Evolutionary conservation across 1,140 invertebrate species (phyloP).

Genomic region (Elymnias hypermnestra): DNA sequence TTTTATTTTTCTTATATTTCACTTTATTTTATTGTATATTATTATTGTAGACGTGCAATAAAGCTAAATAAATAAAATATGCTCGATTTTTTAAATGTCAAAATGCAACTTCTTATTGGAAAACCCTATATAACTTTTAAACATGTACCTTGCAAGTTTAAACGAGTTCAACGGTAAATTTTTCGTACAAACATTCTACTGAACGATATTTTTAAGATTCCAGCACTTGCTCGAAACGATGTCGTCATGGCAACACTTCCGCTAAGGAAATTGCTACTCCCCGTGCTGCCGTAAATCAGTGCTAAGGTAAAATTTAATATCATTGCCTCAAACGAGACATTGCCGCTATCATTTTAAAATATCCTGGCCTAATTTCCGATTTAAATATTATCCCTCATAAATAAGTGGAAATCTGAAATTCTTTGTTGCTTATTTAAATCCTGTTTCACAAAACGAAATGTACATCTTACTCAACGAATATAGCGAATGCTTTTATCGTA

Average conservation of each 20-base stretch:
- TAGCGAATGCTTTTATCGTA: no score
- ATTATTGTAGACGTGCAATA: no score
- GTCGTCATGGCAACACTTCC: constrained; percentile 47
- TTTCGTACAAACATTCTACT: no score
- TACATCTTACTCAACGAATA: no score
- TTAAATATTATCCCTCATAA: neutral
- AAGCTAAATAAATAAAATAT: no score
- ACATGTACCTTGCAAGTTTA: no score
- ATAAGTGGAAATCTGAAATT: constrained; percentile 1
- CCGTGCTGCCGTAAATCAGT: constrained; percentile 50
- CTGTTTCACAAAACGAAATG: neutral
- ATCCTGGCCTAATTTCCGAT: constrained; percentile 9
- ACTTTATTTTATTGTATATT: no score
- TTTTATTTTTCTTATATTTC: no score
- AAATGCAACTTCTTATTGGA: no score
- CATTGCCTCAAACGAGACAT: constrained; percentile 25
- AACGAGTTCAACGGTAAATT: no score
- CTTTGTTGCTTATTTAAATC: neutral
- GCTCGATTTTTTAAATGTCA: no score
- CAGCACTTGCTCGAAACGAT: neutral
- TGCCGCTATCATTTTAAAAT: constrained; percentile 11
- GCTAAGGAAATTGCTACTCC: constrained; percentile 56
- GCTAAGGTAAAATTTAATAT: constrained; percentile 56
- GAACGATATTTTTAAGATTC: neutral
- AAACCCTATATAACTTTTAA: no score